phyloP scores from a whole-genome alignment of 1,140 invertebrate genomes.

The Caerostris darwini region DNA sequence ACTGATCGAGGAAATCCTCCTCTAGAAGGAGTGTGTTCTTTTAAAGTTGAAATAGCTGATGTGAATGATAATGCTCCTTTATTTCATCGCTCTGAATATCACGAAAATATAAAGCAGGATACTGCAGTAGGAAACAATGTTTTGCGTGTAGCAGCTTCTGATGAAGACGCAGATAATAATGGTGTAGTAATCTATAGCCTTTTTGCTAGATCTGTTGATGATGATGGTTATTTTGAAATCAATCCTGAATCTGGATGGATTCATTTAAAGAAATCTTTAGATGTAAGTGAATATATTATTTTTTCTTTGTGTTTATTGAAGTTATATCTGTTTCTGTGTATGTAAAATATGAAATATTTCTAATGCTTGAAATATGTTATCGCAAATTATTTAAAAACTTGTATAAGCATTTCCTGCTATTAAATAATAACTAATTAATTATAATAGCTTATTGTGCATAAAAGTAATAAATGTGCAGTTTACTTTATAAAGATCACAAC shows the following conservation, averaged over 20 bases:
- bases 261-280: conserved; percentile 94
- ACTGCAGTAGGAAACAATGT: conserved; percentile 97
- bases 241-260: conserved; percentile 98
- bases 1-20: conserved; percentile 98
- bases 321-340: no score
- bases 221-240: conserved; percentile 96
- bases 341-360: no score
- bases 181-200: conserved; percentile 87
- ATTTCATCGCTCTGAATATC: conserved; percentile 97
- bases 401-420: no score
- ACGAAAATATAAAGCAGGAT: conserved; percentile 98
- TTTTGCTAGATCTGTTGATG: conserved; percentile 91
- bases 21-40: conserved; percentile 96
- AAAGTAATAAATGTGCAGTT: no score
- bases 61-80: conserved; percentile 95
- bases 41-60: conserved; percentile 97
- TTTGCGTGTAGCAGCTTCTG: conserved; percentile 93
- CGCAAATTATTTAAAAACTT: no score
- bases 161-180: conserved; percentile 97
- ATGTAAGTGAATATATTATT: conserved; percentile 88
- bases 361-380: no score
- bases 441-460: no score
- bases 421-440: no score
- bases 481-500: no score
- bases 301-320: no score